Evolutionary conservation across 2,113 vertebrate genomes (phyloP).

Genomic region (Mobula birostris): DNA sequence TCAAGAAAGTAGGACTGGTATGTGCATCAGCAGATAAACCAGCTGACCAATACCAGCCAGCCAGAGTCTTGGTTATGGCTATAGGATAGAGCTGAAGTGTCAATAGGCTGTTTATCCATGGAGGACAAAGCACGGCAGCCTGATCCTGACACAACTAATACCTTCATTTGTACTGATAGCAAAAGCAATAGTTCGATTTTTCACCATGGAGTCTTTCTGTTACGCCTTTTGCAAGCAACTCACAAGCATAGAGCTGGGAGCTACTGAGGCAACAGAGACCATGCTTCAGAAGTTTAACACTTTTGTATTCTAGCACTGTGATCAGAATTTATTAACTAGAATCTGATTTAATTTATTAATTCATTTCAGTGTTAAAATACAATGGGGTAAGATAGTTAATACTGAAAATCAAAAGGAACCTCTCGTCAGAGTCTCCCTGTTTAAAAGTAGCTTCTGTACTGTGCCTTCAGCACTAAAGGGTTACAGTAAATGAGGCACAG

Average conservation of each 20-base stretch:
- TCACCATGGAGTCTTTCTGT: not conserved
- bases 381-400: not conserved
- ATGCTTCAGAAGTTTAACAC: not conserved
- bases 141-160: not conserved
- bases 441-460: not conserved
- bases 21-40: not conserved
- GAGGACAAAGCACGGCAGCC: not conserved
- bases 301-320: not conserved
- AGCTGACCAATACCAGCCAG: not conserved
- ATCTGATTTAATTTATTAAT: not conserved
- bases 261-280: not conserved
- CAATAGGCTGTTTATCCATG: not conserved
- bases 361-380: not conserved
- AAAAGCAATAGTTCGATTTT: too few species aligned
- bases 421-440: not conserved
- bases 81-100: not conserved
- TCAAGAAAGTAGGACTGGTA: not conserved
- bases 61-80: not conserved
- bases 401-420: not conserved
- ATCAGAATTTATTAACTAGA: not conserved
- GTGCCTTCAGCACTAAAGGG: constrained; percentile 25
- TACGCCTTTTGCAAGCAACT: not conserved
- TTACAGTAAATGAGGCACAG: constrained; percentile 29
- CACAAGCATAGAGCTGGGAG: not conserved
- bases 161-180: not conserved